Evolutionary conservation across 30 jellyfish, hydroid and myxozoan genomes (phyloP).

Genomic region (Hydra vulgaris): DNA sequence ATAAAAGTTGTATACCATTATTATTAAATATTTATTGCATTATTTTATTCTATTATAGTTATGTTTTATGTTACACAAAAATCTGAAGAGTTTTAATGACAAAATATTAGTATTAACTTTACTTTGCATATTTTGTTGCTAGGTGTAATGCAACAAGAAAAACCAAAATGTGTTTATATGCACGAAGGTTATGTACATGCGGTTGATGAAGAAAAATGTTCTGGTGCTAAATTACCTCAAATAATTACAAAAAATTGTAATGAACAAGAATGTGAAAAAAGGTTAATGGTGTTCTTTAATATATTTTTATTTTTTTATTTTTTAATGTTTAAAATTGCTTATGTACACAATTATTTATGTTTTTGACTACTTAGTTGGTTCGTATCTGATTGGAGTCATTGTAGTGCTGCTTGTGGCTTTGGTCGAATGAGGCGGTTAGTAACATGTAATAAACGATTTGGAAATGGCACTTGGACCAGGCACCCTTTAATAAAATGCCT

Average conservation of each 20-base stretch:
- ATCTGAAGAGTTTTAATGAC: too few relatives aligned
- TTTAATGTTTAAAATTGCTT: neutral
- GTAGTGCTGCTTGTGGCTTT: conserved; percentile 80
- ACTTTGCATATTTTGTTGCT: conserved; percentile 1
- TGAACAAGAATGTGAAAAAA: conserved; percentile 67
- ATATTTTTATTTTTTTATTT: neutral
- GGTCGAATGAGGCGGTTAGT: conserved; percentile 59
- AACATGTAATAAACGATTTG: conserved; percentile 35
- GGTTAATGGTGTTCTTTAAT: conserved; percentile 31
- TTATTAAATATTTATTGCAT: too few relatives aligned
- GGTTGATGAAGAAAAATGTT: conserved; percentile 57
- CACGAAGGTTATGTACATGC: conserved; percentile 46
- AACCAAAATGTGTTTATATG: conserved; percentile 67
- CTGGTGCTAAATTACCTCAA: conserved; percentile 86
- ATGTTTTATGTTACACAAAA: too few relatives aligned
- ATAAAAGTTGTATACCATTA: too few relatives aligned
- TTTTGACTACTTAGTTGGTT: conserved; percentile 63
- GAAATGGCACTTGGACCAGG: conserved; percentile 52
- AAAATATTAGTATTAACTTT: too few relatives aligned
- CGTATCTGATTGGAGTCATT: conserved; percentile 57
- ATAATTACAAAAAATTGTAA: conserved; percentile 65
- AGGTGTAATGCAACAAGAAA: conserved; percentile 67
- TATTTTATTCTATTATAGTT: too few relatives aligned
- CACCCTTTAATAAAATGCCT: conserved; percentile 30
- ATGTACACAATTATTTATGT: too few relatives aligned